Evolutionary conservation across 2,888 invertebrate genomes (phyloP).

Genomic region (Bembecia ichneumoniformis): DNA sequence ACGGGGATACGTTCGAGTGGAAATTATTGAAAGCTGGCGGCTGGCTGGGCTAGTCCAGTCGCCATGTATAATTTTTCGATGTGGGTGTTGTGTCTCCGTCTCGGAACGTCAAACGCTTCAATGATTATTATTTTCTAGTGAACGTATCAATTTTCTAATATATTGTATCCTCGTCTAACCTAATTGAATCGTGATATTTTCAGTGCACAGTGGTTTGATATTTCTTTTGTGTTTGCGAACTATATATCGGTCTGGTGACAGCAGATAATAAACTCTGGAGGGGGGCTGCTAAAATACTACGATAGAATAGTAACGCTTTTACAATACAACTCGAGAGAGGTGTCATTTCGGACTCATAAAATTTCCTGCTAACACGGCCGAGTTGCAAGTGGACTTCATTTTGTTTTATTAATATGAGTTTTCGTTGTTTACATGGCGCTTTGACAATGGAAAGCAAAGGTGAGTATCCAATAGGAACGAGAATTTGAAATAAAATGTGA

Average conservation of each 20-base stretch:
- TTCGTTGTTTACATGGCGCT: slow-evolving; percentile 62
- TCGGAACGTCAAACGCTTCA: slow-evolving; percentile 63
- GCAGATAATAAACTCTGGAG: slow-evolving; percentile 58
- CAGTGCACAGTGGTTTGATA: slow-evolving; percentile 31
- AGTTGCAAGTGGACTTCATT: slow-evolving; percentile 53
- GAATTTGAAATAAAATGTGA: slow-evolving; percentile 24
- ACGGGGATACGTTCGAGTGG: slow-evolving; percentile 64
- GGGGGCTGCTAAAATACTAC: slow-evolving; percentile 72
- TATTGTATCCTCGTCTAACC: slow-evolving; percentile 42
- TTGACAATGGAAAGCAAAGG: slow-evolving; percentile 65
- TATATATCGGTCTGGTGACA: slow-evolving; percentile 44
- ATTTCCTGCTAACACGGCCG: slow-evolving; percentile 57
- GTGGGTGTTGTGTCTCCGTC: slow-evolving; percentile 65
- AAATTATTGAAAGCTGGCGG: slow-evolving; percentile 63
- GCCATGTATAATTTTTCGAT: slow-evolving; percentile 69
- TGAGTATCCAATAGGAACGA: slow-evolving; percentile 33
- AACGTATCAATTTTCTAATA: slow-evolving; percentile 50
- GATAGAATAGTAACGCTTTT: slow-evolving; percentile 70
- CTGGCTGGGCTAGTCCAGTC: slow-evolving; percentile 58
- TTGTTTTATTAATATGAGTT: slow-evolving; percentile 70
- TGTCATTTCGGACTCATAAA: slow-evolving; percentile 39
- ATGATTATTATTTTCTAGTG: slow-evolving; percentile 68
- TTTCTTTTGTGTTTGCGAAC: slow-evolving; percentile 50
- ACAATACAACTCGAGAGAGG: slow-evolving; percentile 65
- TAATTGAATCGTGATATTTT: slow-evolving; percentile 33